Base-by-base conservation (phyloP, 2,888 invertebrate genomes). In the Drosophila nr. perissopoda region DNA sequence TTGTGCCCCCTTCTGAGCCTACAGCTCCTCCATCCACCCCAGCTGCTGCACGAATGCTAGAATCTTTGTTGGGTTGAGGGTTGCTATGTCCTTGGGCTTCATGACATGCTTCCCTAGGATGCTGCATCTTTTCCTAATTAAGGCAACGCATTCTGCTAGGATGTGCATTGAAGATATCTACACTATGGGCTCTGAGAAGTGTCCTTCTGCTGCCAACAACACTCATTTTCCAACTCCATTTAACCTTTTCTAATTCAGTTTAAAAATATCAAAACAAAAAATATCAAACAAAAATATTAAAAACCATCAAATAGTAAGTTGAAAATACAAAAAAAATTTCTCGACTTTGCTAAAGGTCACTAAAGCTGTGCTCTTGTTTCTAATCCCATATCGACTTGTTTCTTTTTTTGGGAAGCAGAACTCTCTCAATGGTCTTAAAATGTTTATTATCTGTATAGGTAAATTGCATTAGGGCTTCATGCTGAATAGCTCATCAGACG, bases 381-480 rank as follows among this genome's bases (percentile, higher is more conserved):
- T 25, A 25, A 27, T 56, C 11, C 31, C 27, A 42, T 29, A 25
- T 33, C 29, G 48, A 21, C 54, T 58, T 5, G n/a, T 27, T 48
- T 21, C 11, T 31, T 31, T 57, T 38, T 18, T 40, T 10, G 33
- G 59, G 25, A 21, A 38, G 21, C 6, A 25, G 7, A 36, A 54
- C 11, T 54, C 25, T 18, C 10, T 54, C n/a, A 36, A n/a, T 27
- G 18, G 40, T 59, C 54, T 63, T 67, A 72, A 76, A 76, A 70
- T 70, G 57, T 51, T 81, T 51, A 64, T 62, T 68, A 73, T 59
- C 54, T 52, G 65, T 71, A 65, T 74, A 63, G 76, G 76, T 46
- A 71, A 79, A 81, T 81, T 81, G 81, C 81, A 81, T 81, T 74
- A 69, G 56, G 69, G 70, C 74, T 71, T 53, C n/a, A 34, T 48